Base-by-base conservation (phyloP, 2,797 vertebrate genomes). In the Pseudopleuronectes americanus region DNA sequence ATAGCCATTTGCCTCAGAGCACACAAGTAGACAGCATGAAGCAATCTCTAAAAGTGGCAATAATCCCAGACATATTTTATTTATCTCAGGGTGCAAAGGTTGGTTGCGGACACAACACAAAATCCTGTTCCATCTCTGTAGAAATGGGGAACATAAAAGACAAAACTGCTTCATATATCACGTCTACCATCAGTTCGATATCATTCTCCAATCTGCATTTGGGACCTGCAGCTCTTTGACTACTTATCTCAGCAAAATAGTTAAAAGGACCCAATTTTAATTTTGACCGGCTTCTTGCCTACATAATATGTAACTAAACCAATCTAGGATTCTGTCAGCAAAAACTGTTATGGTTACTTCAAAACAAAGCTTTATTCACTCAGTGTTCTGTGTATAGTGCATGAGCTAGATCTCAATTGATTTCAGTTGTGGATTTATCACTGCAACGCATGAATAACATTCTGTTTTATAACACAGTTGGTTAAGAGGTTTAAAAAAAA, bases 21-120 rank as follows among this genome's bases (percentile, higher is more conserved):
- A 55, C 14, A 79, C 53, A 21, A 56, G 49, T n/a, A 47, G 57
- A 65, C 51, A 58, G 48, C 36, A 61, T 61, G 14, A 71, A 68
- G 56, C 24, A 49, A 57, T 45, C 66, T 59, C 22, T 76, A 26
- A 60, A 68, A 59, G 58, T 38, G 33, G n/a, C 48, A 77, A 76
- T 65, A 52, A 65, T 66, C 33, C 12, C 7, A 47, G 21, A 64
- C 36, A 57, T 59, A 23, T 64, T 65, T 72, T 48, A 66, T 59
- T 79, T 23, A 74, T 64, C 21, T 26, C 17, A 54, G 16, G 23
- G 54, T 51, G 59, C 31, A 73, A 38, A 64, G 14, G 45, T 62
- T 52, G 13, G 45, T 59, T 51, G 66, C 52, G 26, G 60, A 63
- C 57, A 28, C 9, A 21, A 59, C 41, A 63, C 47, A 61, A 61